These are phyloP conservation scores for Antennarius maculatus DNA, from an alignment of 2,797 vertebrate species.

Conservation along the genomic window DNA sequence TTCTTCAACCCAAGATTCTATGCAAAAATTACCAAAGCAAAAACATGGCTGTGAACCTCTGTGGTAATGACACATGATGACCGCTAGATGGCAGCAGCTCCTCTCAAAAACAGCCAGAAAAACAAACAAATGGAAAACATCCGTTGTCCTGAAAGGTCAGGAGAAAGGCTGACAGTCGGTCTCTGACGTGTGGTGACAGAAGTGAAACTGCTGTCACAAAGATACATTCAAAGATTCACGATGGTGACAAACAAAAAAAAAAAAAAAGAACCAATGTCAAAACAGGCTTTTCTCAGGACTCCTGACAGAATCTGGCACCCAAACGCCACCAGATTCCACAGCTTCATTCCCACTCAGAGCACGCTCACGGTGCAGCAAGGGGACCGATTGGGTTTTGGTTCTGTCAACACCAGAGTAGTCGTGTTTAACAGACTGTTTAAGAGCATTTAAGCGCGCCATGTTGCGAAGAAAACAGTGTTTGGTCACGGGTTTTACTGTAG, in stretches of 20 bases:
- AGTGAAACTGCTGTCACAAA: not conserved
- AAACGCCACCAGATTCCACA: constrained; percentile 9
- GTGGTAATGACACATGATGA: constrained; percentile 4
- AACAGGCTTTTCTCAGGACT: constrained; percentile 34
- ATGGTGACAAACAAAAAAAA: constrained; percentile 24
- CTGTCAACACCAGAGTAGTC: too few relatives aligned
- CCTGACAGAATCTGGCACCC: constrained; percentile 16
- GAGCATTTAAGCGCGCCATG: too few relatives aligned
- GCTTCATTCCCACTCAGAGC: constrained; percentile 41
- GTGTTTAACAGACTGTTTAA: too few relatives aligned
- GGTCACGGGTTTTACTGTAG: constrained; percentile 14
- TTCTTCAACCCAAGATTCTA: too few relatives aligned
- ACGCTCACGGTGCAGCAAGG: constrained; percentile 10
- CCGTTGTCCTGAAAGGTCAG: not conserved
- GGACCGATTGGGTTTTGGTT: not conserved
- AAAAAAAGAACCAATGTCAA: constrained; percentile 13
- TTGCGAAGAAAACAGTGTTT: not conserved
- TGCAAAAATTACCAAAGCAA: too few relatives aligned
- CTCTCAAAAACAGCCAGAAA: not conserved
- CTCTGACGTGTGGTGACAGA: constrained; percentile 14
- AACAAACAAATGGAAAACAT: not conserved
- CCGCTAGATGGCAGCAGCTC: constrained; percentile 68
- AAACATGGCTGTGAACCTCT: constrained; percentile 41
- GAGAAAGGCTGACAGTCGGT: constrained; percentile 1
- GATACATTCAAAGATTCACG: constrained; percentile 16